These are phyloP conservation scores for Solea solea DNA, from an alignment of 2,113 vertebrate genomes.

Conservation along the genomic window DNA sequence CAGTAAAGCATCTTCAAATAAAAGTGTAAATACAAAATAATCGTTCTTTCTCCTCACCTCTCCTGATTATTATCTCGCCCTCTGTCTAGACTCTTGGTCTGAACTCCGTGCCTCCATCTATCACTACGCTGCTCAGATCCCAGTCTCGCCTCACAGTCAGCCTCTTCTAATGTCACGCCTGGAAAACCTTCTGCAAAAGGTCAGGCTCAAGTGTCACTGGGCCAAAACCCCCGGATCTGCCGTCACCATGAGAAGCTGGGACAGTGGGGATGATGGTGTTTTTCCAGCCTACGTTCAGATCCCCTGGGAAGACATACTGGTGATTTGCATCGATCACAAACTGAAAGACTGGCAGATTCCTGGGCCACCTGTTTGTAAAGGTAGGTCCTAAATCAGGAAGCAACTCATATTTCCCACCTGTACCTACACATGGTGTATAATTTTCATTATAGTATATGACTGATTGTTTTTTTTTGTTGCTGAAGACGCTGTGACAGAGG, in stretches of 20 bases:
- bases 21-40: too few species aligned
- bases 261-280: neutral
- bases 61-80: neutral
- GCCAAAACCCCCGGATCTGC: neutral
- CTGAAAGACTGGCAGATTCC: constrained; percentile 90
- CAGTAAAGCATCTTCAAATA: neutral
- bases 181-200: constrained; percentile 85
- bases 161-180: constrained; percentile 91
- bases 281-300: constrained; percentile 79
- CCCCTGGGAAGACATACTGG: constrained; percentile 89
- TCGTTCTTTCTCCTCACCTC: too few species aligned
- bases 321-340: constrained; percentile 91
- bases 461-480: neutral
- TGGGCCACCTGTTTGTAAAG: constrained; percentile 75
- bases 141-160: constrained; percentile 79
- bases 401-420: neutral
- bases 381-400: constrained; percentile 61
- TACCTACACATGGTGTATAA: neutral
- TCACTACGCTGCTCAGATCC: constrained; percentile 85
- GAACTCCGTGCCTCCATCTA: constrained; percentile 85
- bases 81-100: constrained; percentile 85
- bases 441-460: neutral
- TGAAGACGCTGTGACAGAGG: constrained; percentile 87
- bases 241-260: constrained; percentile 45
- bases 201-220: constrained; percentile 45